Percentiles rank a stretch among this genome's conserved stretches.
These are phyloP conservation scores for Hemiscyllium ocellatum DNA, from an alignment of 2,113 vertebrate genomes.

Conservation along the genomic window DNA sequence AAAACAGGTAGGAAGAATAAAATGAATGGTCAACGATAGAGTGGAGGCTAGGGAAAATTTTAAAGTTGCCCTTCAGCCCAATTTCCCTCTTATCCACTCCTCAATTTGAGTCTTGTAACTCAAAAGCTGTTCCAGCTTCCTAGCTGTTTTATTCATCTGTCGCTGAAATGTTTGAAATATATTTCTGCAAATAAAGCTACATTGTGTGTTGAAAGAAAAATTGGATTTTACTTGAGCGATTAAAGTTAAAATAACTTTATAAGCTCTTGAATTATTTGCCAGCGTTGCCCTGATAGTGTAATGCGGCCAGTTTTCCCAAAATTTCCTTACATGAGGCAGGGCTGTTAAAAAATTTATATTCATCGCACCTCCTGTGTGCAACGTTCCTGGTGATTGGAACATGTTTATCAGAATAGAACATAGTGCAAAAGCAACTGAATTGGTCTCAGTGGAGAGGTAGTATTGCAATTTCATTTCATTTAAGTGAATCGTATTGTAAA, in stretches of 20 bases:
- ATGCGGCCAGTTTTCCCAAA: not conserved
- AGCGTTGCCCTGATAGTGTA: not conserved
- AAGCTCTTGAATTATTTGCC: not conserved
- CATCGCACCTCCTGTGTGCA: conserved; percentile 17
- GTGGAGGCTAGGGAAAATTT: too few species aligned
- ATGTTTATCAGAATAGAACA: conserved; percentile 29
- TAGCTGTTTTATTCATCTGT: not conserved
- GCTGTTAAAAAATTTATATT: conserved; percentile 27
- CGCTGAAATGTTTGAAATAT: not conserved
- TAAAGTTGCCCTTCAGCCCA: not conserved
- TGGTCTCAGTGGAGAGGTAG: conserved; percentile 15
- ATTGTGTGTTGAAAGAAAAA: not conserved
- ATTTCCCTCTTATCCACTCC: not conserved
- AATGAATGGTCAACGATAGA: too few species aligned
- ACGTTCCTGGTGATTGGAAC: not conserved
- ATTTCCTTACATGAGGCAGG: not conserved
- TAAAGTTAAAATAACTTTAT: not conserved
- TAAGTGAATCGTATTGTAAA: conserved; percentile 28
- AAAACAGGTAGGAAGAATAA: too few species aligned
- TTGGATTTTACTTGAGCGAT: not conserved
- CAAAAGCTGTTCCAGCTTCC: not conserved
- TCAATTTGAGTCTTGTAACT: not conserved
- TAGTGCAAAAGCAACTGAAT: not conserved
- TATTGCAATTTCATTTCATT: not conserved
- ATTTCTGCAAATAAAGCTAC: not conserved